These are phyloP conservation scores for Otus scops DNA, from an alignment of 2,797 vertebrate species.

Conservation along the genomic window DNA sequence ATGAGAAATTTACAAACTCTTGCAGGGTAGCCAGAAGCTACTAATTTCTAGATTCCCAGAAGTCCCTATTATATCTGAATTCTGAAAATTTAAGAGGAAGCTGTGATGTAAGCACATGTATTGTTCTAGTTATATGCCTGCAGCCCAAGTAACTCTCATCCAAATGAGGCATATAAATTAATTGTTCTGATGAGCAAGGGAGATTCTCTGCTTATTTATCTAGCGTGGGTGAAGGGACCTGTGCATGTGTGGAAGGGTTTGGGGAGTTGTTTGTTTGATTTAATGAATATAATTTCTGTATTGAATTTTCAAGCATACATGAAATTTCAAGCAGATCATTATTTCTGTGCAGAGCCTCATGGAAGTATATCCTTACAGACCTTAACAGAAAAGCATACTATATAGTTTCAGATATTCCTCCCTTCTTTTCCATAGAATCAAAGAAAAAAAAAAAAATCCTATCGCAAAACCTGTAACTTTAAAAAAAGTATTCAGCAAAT, in stretches of 20 bases:
- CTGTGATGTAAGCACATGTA: not conserved
- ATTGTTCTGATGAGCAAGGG: not conserved
- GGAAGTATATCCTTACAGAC: not conserved
- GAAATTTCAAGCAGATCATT: not conserved
- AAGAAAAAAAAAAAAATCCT: not conserved
- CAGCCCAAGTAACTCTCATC: not conserved
- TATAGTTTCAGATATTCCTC: not conserved
- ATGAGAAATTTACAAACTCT: not conserved
- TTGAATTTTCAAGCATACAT: not conserved
- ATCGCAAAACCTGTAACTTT: not conserved
- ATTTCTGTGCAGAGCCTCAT: not conserved
- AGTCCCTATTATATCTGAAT: slow-evolving; percentile 39
- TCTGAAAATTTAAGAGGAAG: not conserved
- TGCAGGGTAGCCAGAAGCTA: not conserved
- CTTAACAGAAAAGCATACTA: not conserved
- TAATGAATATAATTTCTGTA: not conserved
- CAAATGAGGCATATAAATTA: not conserved
- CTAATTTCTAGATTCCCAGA: slow-evolving; percentile 16
- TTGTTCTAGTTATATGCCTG: not conserved
- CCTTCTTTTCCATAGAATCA: not conserved
- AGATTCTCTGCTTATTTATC: not conserved
- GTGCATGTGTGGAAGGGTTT: not conserved
- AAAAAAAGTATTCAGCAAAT: not conserved
- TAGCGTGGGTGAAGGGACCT: not conserved
- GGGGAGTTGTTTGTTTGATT: not conserved